These are phyloP conservation scores for Ceratina japonica DNA, from an alignment of 1,140 invertebrate species.

Conservation along the genomic window DNA sequence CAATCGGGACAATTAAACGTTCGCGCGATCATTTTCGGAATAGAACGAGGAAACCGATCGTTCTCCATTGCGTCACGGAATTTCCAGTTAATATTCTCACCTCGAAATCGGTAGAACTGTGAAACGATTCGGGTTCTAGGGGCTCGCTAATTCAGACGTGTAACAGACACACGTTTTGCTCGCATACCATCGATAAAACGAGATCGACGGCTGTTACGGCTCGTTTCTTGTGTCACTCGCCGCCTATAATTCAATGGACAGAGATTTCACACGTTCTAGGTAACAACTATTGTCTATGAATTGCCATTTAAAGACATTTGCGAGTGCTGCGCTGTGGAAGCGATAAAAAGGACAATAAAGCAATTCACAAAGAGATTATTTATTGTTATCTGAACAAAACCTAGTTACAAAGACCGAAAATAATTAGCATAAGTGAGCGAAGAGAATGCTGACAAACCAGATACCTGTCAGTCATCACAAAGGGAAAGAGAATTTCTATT, in stretches of 20 bases:
- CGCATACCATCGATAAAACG: slow-evolving; percentile 3
- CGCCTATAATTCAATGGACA: too few species aligned
- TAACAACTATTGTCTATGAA: background rate
- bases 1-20: background rate
- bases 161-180: slow-evolving; percentile 11
- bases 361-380: too few species aligned
- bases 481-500: background rate
- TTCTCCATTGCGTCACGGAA: slow-evolving; percentile 16
- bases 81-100: slow-evolving; percentile 10
- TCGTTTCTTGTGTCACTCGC: slow-evolving; percentile 8
- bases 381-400: too few species aligned
- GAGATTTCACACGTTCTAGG: too few species aligned
- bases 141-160: slow-evolving; percentile 23
- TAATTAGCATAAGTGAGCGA: too few species aligned
- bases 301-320: too few species aligned
- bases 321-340: too few species aligned
- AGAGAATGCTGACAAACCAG: too few species aligned
- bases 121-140: background rate
- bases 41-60: slow-evolving; percentile 14
- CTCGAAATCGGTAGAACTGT: background rate
- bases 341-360: too few species aligned
- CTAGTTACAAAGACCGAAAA: too few species aligned
- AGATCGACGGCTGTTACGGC: slow-evolving; percentile 11
- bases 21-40: background rate
- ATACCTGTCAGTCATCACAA: too few species aligned